Evolutionary conservation across 2,113 vertebrate genomes (phyloP).

Genomic region (Laticauda colubrina): DNA sequence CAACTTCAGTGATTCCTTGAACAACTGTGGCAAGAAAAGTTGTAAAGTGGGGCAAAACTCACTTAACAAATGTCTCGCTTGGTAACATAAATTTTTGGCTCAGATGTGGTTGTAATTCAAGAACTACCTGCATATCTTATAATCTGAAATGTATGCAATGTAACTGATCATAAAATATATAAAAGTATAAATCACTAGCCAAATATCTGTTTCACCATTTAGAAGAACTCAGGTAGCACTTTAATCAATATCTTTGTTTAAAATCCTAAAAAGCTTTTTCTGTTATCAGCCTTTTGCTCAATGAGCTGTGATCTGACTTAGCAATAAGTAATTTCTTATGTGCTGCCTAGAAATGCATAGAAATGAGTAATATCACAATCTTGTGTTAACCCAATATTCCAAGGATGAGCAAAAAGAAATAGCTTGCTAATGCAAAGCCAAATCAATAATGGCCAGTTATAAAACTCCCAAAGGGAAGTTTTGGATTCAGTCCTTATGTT

Average conservation of each 20-base stretch:
- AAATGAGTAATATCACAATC: not conserved
- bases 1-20: not conserved
- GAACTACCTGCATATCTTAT: not conserved
- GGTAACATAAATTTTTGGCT: not conserved
- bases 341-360: not conserved
- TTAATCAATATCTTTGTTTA: not conserved
- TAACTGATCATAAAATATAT: not conserved
- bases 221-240: not conserved
- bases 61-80: not conserved
- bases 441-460: not conserved
- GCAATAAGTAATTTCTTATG: not conserved
- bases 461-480: conserved; percentile 5
- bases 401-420: not conserved
- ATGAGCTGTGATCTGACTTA: not conserved
- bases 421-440: not conserved
- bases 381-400: not conserved
- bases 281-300: not conserved
- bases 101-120: not conserved
- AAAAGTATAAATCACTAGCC: not conserved
- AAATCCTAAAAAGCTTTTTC: not conserved
- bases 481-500: not conserved
- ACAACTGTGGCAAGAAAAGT: not conserved
- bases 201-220: not conserved
- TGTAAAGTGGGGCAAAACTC: not conserved
- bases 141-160: not conserved